Evolutionary conservation across 2,797 vertebrate genomes (phyloP), one percentile per base, ranked within the genome.

Genomic region (Notamacropus eugenii): DNA sequence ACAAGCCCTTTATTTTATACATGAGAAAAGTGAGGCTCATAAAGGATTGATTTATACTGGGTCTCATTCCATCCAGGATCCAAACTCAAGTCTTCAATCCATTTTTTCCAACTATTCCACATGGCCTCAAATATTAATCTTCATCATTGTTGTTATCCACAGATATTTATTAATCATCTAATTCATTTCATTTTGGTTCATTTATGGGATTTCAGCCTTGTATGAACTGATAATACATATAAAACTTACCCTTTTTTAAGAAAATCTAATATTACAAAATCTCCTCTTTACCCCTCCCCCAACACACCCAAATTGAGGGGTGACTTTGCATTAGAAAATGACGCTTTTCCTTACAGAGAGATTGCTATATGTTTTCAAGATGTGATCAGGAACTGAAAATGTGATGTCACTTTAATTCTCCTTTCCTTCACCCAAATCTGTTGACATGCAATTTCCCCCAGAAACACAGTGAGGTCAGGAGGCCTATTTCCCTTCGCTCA

Each of bases 241-340:
- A 62, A 22, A 52, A 40, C 56, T 74, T 82, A 52, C 40, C 90
- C 5, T 93, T 29, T 0, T 92, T 92, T 52, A 50, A 92, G 67
- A 90, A 52, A 91, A 52, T n/a, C 90, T 82, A 93, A 59, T 12
- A 31, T 34, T 24, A 52, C 46, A 82, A 82, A 82, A 87, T 24
- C 22, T 46, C 10, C 22, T 82, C 31, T 87, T 87, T 27, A 27
- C 46, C 40, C 3, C 40, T 57, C 40, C 40, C 22, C 9, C 9
- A 87, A 87, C 40, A 27, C 40, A 82, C 4, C 2, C 34, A 40
- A 74, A n/a, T n/a, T 22, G 62, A 56, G 52, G 13, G 1, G 8
- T 40, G 29, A 91, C 57, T 93, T 96, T 62, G 57, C 2, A 55
- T 95, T 87, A 95, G 5, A 92, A 95, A 95, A 59, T 10, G 91